Evolutionary conservation across 1,140 invertebrate genomes (phyloP).

Genomic region (Nomia melanderi): DNA sequence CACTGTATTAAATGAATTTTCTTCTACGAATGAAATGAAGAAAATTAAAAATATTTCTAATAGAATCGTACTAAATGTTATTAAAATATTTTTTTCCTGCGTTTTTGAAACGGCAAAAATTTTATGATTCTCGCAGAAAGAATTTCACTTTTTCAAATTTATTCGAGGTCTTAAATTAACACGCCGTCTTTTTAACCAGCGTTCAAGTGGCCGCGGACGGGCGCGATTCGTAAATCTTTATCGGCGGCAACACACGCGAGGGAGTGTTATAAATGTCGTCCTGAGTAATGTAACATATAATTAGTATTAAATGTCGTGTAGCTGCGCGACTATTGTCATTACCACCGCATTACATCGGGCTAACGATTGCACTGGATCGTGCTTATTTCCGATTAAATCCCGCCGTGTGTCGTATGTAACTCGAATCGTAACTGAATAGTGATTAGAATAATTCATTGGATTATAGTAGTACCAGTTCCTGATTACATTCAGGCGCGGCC

Average conservation of each 20-base stretch:
- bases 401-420: slow-evolving; percentile 44
- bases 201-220: no score
- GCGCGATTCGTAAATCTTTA: background rate
- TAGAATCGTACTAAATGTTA: no score
- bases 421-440: slow-evolving; percentile 48
- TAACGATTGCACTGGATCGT: slow-evolving; percentile 40
- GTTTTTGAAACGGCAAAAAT: no score
- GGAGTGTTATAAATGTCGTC: slow-evolving; percentile 18
- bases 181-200: no score
- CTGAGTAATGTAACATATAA: slow-evolving; percentile 38
- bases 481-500: slow-evolving; percentile 15
- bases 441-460: slow-evolving; percentile 53
- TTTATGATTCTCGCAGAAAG: no score
- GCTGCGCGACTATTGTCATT: slow-evolving; percentile 46
- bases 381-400: slow-evolving; percentile 53
- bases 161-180: no score
- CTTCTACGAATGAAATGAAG: no score
- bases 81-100: no score
- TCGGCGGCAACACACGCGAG: background rate
- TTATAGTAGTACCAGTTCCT: slow-evolving; percentile 18
- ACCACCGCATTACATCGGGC: slow-evolving; percentile 35
- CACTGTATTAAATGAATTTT: no score
- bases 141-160: no score
- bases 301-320: slow-evolving; percentile 44
- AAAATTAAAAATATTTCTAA: no score